Base-by-base conservation (phyloP, 2,113 vertebrate genomes). In the Genyomyrus donnyi region DNA sequence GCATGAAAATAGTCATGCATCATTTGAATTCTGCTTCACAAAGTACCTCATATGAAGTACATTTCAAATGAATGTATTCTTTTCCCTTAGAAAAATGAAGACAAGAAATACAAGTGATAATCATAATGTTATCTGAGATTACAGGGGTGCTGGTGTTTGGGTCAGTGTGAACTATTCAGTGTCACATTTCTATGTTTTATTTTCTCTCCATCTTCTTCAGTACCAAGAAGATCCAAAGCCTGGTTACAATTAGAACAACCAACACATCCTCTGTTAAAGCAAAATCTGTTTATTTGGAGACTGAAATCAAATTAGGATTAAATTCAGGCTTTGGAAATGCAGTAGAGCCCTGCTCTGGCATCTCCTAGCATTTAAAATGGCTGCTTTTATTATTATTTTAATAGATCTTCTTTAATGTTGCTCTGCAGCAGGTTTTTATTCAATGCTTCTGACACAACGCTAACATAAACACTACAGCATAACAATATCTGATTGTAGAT, bases 181-280 rank as follows among this genome's bases (percentile, higher is more conserved):
- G 53, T 56, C 53, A 7, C 2, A 56, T 56, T 56, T 56, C 53
- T 56, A 4, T 52, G 53, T 56, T 21, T 21, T 56, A 56, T 21
- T 56, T 21, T 21, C 53, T 21, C 19, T 6, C 53, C 5, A 56
- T 21, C 53, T 56, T 56, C 53, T 21, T 21, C 53, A 21, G 58
- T 62, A n/a, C 24, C 50, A 91, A 91, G 91, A 92, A 92, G 86
- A 92, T 92, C 92, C 92, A 91, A 89, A 89, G 92, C 92, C 92
- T 92, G 90, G 91, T 93, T 92, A 92, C 89, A 89, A 70, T 92
- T 93, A 88, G 27, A 70, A 88, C 84, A 91, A 91, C 90, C 89
- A 58, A 90, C 89, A 52, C 88, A 88, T 42, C 5, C 8, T 66
- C 86, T 89, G 90, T 15, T 85, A 93, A 91, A 89, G 91, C 90